These are phyloP conservation scores for Acanthiza pusilla DNA, from an alignment of 2,797 vertebrate genomes.

Conservation along the genomic window DNA sequence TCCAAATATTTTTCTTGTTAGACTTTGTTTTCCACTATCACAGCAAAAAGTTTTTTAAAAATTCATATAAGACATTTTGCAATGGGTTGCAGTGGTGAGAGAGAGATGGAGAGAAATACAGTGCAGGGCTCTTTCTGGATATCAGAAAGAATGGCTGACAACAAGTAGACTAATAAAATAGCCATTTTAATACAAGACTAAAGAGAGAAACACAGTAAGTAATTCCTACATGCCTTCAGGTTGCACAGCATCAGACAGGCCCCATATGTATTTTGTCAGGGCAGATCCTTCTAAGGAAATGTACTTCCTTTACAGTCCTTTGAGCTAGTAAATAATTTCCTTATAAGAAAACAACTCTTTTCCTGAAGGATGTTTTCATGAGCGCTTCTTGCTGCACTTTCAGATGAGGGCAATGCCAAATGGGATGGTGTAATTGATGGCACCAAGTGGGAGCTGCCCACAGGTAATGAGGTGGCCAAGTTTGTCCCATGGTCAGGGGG, in stretches of 20 bases:
- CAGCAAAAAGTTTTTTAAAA: background rate
- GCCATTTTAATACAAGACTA: background rate
- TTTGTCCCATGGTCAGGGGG: background rate
- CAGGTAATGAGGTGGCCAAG: accelerated
- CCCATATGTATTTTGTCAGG: background rate
- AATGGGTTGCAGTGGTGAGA: background rate
- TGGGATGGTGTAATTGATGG: background rate
- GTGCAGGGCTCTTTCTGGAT: background rate
- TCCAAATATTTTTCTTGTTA: background rate
- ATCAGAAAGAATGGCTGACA: background rate
- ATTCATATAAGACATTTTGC: background rate
- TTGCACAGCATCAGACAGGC: accelerated
- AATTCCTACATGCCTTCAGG: background rate
- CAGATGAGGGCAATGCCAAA: background rate
- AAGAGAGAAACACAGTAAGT: background rate
- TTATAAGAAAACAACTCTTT: background rate
- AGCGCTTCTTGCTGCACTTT: background rate
- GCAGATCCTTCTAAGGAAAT: background rate
- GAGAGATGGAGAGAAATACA: background rate
- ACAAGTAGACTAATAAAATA: background rate
- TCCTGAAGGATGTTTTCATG: background rate
- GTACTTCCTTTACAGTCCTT: background rate
- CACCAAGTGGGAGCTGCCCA: background rate
- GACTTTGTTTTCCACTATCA: background rate
- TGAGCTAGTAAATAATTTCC: background rate